These are phyloP conservation scores for Dicranocentrus wangi DNA, from an alignment of 2,888 invertebrate genomes.

Conservation along the genomic window DNA sequence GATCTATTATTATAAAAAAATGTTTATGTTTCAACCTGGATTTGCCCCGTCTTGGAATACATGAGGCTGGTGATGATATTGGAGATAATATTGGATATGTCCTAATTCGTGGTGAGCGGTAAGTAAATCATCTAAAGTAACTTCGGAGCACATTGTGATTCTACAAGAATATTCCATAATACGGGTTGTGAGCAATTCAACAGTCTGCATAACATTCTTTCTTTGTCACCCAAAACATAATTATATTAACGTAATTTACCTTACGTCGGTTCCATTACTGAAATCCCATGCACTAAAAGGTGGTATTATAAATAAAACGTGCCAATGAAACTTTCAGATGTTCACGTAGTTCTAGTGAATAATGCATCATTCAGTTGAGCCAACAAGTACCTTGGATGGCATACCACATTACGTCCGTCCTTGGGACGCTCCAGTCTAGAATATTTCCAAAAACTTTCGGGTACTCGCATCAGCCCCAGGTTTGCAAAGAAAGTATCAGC, in stretches of 20 bases:
- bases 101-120: slow-evolving; percentile 90
- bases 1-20: too few species aligned
- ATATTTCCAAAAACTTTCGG: slow-evolving; percentile 88
- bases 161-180: neutral
- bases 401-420: slow-evolving; percentile 81
- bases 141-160: slow-evolving; percentile 82
- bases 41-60: slow-evolving; percentile 86
- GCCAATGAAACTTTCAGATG: too few species aligned
- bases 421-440: slow-evolving; percentile 86
- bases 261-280: slow-evolving; percentile 78
- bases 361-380: too few species aligned
- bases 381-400: slow-evolving; percentile 77
- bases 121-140: slow-evolving; percentile 83
- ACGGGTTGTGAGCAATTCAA: too few species aligned
- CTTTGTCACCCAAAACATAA: too few species aligned
- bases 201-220: neutral
- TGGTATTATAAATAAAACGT: too few species aligned
- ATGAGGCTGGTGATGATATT: slow-evolving; percentile 83
- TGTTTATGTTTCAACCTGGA: slow-evolving; percentile 78
- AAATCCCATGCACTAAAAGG: slow-evolving; percentile 85
- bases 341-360: neutral
- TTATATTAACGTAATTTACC: slow-evolving; percentile 32
- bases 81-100: slow-evolving; percentile 80
- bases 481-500: slow-evolving; percentile 89
- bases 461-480: slow-evolving; percentile 85